A percentile compares a stretch with the other conserved stretches of the same genome.
These are phyloP conservation scores for Caenorhabditis becei DNA, from an alignment of 2,888 invertebrate species.

Conservation along the genomic window DNA sequence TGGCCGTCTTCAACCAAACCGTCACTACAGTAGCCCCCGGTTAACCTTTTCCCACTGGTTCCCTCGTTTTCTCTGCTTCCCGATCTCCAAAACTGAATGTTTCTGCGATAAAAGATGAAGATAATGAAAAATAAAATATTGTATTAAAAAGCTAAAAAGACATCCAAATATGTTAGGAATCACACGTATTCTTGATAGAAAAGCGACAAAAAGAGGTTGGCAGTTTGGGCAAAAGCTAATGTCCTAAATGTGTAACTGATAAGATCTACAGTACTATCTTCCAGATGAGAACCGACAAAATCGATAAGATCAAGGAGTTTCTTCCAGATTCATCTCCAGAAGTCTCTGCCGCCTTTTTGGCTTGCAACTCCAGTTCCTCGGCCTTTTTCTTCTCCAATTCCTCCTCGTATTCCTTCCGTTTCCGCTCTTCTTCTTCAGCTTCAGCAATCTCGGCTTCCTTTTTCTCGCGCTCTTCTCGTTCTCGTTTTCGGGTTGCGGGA, in stretches of 20 bases:
- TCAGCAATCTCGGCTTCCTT: constrained; percentile 62
- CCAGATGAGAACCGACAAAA: neutral
- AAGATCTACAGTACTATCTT: neutral
- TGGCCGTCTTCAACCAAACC: constrained; percentile 32
- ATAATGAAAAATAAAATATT: neutral
- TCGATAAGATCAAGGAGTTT: too few relatives aligned
- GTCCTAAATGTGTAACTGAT: neutral
- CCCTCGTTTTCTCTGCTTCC: neutral
- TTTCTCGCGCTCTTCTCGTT: constrained; percentile 67
- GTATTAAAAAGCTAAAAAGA: constrained; percentile 16
- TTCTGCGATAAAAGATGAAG: too few relatives aligned
- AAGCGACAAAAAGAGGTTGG: constrained; percentile 1
- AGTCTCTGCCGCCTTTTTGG: constrained; percentile 30
- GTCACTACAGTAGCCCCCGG: constrained; percentile 6
- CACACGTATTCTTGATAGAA: constrained; percentile 40
- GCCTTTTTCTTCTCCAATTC: constrained; percentile 44
- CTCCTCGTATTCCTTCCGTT: constrained; percentile 55
- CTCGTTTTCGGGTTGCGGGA: constrained; percentile 67
- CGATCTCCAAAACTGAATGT: neutral
- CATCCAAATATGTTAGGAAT: constrained; percentile 50
- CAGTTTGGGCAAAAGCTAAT: neutral
- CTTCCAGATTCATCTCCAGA: neutral
- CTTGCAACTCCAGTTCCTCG: constrained; percentile 43
- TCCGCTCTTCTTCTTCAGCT: constrained; percentile 59
- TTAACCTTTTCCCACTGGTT: constrained; percentile 1